phyloP scores from a whole-genome alignment of 2,888 invertebrate genomes.

The Drosophila mimetica region DNA sequence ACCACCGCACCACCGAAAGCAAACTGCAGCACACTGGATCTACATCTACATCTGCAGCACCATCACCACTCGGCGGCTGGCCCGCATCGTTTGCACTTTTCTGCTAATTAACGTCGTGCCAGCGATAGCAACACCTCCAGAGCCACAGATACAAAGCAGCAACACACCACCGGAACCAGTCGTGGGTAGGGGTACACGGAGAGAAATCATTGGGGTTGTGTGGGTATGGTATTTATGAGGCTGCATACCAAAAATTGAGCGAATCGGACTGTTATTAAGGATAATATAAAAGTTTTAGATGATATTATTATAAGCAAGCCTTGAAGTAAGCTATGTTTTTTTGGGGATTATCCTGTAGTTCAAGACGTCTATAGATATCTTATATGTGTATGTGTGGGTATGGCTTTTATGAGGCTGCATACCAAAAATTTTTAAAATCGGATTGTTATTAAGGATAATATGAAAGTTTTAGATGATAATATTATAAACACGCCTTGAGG shows the following conservation, averaged over 20 bases:
- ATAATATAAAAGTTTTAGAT: not conserved
- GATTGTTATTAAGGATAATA: not conserved
- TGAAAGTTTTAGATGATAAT: not conserved
- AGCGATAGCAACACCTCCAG: conserved; percentile 50
- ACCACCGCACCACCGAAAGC: conserved; percentile 1
- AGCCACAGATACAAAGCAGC: conserved; percentile 26
- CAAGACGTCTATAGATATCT: too few relatives aligned
- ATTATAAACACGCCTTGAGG: not conserved
- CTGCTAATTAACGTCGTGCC: conserved; percentile 65
- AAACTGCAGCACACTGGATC: conserved; percentile 3
- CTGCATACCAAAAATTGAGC: not conserved
- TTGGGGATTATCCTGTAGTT: too few relatives aligned
- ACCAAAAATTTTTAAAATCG: not conserved
- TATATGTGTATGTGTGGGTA: too few relatives aligned
- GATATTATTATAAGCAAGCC: not conserved
- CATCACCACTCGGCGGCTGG: conserved; percentile 24
- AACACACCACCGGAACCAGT: conserved; percentile 44
- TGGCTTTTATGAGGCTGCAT: not conserved
- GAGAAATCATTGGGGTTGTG: not conserved
- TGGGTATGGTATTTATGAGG: too few relatives aligned
- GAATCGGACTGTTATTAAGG: not conserved
- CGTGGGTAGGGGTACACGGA: conserved; percentile 18
- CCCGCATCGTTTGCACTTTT: conserved; percentile 59
- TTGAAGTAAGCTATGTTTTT: not conserved
- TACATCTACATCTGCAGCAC: conserved; percentile 11